Evolutionary conservation across 2,797 vertebrate species (phyloP).

Genomic region (Protonibea diacanthus): DNA sequence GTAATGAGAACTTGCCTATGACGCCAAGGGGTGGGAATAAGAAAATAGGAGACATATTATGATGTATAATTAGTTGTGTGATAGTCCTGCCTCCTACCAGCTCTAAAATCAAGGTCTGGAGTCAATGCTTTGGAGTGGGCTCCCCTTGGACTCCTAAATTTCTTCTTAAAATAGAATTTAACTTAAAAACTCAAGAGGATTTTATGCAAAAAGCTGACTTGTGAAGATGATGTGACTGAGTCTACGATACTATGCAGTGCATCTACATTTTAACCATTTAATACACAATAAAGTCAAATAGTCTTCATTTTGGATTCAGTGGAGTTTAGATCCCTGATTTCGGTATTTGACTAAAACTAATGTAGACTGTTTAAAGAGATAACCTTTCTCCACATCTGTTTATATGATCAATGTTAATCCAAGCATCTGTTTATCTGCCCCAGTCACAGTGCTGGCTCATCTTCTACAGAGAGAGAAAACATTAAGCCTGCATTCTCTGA

Average conservation of each 20-base stretch:
- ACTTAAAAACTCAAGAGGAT: constrained; percentile 19
- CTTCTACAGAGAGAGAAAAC: constrained; percentile 68
- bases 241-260: background rate
- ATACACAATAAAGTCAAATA: background rate
- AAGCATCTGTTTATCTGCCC: constrained; percentile 73
- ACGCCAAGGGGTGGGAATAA: constrained; percentile 73
- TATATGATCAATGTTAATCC: constrained; percentile 72
- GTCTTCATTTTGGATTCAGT: constrained; percentile 11
- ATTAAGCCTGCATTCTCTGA: constrained; percentile 72
- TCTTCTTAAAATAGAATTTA: constrained; percentile 43
- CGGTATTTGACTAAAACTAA: constrained; percentile 23
- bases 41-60: constrained; percentile 73
- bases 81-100: constrained; percentile 51
- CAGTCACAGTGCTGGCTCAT: constrained; percentile 69
- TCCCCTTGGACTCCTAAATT: constrained; percentile 14
- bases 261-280: constrained; percentile 9
- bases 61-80: constrained; percentile 72
- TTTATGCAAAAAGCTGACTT: background rate
- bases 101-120: constrained; percentile 49
- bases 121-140: constrained; percentile 33
- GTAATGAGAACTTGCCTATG: constrained; percentile 75
- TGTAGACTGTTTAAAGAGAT: constrained; percentile 50
- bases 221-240: constrained; percentile 6
- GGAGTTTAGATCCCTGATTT: constrained; percentile 17
- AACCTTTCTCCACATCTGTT: constrained; percentile 74